Evolutionary conservation across 1,140 invertebrate species (phyloP), one percentile per base, ranked within the genome.

Genomic region (Choristoneura fumiferana): DNA sequence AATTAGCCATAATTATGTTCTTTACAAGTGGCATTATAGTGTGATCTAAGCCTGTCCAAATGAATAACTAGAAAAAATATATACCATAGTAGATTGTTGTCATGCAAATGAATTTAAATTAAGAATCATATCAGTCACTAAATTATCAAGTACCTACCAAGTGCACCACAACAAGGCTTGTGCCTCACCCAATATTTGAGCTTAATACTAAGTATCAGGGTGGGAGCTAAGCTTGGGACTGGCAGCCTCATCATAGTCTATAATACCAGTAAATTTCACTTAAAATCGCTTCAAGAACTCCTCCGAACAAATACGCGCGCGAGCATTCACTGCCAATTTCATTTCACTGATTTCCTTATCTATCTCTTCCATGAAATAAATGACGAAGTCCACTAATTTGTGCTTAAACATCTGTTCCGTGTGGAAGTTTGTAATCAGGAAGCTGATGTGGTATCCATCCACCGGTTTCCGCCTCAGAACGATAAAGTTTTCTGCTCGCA

Each of bases 291-390:
- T 99, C 10, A 99, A 92, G 91, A 99, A 99, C 90, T 99, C 98
- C 92, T 99, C 98, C 12, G 98, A 98, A 90, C 98, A 99, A 74
- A 99, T 98, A 83, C 99, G 93, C 63, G 98, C 99, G 74, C 99
- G 92, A 13, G 98, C 98, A 91, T 99, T 99, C 29, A 99, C 96
- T 1, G 98, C 97, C 63, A 99, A 86, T 89, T 99, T 99, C 98
- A 99, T 99, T 91, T 99, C 98, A 84, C 97, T 99, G 60, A 99
- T 99, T 92, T 99, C 99, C 87, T 99, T 99, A 87, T 99, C 99
- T 73, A 99, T 99, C 91, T 99, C 99, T 87, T 99, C 98, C 98
- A 99, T 99, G 84, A 99, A 99, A 87, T 99, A 96, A 81, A 99
- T 99, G 45, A 99, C 96, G 91, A 99, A 99, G 89, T 99, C 98